Conservation (phyloP, 2,797 vertebrate genomes). For the Hipposideros larvatus region DNA sequence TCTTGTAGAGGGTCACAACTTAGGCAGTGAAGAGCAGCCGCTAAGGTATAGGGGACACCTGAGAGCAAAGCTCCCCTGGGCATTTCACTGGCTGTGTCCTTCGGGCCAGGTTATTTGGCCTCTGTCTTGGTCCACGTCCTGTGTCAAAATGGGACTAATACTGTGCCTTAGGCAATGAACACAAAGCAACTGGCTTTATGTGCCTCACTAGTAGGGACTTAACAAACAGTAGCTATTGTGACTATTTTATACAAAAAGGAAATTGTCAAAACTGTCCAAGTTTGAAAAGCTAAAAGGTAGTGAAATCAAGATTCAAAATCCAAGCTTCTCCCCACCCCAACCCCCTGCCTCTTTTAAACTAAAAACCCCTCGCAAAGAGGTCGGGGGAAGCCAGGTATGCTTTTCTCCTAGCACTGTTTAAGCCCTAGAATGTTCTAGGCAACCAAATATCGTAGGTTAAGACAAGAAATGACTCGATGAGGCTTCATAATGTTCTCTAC, state of each 20-base stretch:
- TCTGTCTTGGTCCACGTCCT: background rate
- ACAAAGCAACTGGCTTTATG: background rate
- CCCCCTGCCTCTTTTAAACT: background rate
- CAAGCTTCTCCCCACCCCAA: background rate
- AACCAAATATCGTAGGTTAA: background rate
- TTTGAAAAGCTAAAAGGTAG: background rate
- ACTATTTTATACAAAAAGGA: background rate
- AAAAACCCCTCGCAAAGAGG: background rate
- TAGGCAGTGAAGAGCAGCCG: background rate
- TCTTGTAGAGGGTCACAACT: background rate
- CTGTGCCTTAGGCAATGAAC: background rate
- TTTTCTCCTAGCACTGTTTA: background rate
- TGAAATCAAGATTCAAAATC: conserved; percentile 27
- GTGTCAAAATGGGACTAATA: background rate
- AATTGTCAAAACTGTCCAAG: background rate
- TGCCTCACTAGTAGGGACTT: background rate
- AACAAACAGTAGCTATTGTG: background rate
- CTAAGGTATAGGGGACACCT: background rate
- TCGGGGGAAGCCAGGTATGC: background rate
- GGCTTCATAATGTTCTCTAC: background rate
- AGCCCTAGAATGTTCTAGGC: background rate
- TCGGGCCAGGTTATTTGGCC: background rate
- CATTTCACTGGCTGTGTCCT: background rate
- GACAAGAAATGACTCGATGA: conserved; percentile 20
- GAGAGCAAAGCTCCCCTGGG: background rate